Conservation (phyloP, 2,797 vertebrate species). For the Holocentrus rufus region DNA sequence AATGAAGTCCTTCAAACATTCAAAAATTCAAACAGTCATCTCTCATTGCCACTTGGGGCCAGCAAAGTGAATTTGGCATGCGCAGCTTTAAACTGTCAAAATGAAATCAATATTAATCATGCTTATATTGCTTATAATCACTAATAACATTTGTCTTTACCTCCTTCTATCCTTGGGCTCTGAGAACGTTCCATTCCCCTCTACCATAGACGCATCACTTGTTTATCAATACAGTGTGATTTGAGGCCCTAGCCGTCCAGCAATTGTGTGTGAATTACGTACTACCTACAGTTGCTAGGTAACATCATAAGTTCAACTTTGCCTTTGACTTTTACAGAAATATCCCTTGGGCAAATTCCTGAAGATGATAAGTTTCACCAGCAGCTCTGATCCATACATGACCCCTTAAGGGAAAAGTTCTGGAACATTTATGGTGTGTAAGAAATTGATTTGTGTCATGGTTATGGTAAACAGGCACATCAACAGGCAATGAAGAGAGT, state of each 20-base stretch:
- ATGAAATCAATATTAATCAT: too few relatives aligned
- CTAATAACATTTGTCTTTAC: too few relatives aligned
- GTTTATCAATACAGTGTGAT: constrained; percentile 18
- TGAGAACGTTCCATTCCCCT: not conserved
- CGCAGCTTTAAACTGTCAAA: too few relatives aligned
- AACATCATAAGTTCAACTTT: not conserved
- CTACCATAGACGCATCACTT: not conserved
- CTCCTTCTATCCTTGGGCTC: too few relatives aligned
- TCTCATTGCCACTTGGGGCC: too few relatives aligned
- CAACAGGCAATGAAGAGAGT: too few relatives aligned
- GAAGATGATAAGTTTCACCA: not conserved
- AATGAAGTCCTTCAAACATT: too few relatives aligned
- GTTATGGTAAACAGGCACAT: too few relatives aligned
- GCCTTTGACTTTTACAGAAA: not conserved
- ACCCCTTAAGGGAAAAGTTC: not conserved
- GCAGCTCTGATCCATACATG: not conserved
- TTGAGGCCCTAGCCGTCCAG: not conserved
- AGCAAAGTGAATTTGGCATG: too few relatives aligned
- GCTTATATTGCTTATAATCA: too few relatives aligned
- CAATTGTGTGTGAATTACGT: constrained; percentile 73
- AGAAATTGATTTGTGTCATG: too few relatives aligned
- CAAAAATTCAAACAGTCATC: too few relatives aligned
- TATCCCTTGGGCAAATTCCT: not conserved
- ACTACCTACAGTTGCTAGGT: constrained; percentile 66
- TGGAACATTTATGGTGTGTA: not conserved